A percentile compares a stretch with the other conserved stretches of the same genome.
phyloP scores from a whole-genome alignment of 2,113 vertebrate species.

The Ochotona princeps region DNA sequence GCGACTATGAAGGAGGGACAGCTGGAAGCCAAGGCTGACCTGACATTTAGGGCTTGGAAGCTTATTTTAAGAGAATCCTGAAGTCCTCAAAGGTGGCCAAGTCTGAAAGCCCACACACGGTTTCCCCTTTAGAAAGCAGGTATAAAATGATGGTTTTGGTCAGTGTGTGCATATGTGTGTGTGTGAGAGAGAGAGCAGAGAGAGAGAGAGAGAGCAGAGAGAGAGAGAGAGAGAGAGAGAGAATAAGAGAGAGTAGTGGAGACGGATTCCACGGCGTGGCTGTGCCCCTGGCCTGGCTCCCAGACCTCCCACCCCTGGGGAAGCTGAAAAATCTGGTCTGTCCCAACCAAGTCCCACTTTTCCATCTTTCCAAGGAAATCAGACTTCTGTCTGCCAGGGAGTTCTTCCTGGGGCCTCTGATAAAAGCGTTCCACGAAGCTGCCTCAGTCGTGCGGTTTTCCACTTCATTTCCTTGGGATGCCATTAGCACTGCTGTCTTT shows the following conservation, averaged over 20 bases:
- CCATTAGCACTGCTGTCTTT: constrained; percentile 80
- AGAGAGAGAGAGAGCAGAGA: neutral
- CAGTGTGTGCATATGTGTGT: too few species aligned
- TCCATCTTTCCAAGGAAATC: constrained; percentile 72
- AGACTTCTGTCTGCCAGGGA: constrained; percentile 59
- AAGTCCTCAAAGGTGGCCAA: neutral
- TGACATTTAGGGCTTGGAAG: neutral
- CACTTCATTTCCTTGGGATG: constrained; percentile 78
- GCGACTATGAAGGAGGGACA: accelerated
- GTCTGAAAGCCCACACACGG: neutral
- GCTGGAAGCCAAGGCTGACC: neutral
- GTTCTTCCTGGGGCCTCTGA: constrained; percentile 70
- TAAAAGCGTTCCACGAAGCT: constrained; percentile 76
- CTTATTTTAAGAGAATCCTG: neutral
- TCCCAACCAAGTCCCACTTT: constrained; percentile 68
- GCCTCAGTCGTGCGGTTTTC: constrained; percentile 72
- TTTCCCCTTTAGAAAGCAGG: neutral
- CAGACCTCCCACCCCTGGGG: neutral
- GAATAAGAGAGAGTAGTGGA: neutral
- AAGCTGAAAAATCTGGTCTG: neutral
- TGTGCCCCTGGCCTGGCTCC: constrained; percentile 49
- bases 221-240: neutral
- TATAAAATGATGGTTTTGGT: neutral
- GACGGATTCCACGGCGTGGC: neutral
- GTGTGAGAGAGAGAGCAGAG: neutral